Base-by-base conservation (phyloP, 2,113 vertebrate genomes). In the Ibidorhyncha struthersii region DNA sequence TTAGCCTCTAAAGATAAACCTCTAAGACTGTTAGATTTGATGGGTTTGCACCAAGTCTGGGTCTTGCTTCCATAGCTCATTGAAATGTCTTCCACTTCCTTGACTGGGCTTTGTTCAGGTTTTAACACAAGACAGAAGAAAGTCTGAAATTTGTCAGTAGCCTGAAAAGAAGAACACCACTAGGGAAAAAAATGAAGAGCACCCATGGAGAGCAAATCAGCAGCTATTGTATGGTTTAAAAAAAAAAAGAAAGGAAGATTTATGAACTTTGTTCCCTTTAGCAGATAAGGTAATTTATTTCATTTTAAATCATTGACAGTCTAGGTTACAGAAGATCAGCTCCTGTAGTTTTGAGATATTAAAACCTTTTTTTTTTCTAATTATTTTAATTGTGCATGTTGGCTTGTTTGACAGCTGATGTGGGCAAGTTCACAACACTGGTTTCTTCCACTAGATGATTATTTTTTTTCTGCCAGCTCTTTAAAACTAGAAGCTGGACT, bases 121-220 rank as follows among this genome's bases (percentile, higher is more conserved):
- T 91, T 79, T 82, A 70, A 56, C 27, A 49, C 4, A 49, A 49
- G 20, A 26, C 8, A 65, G 14, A 63, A 12, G 45, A 66, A 84
- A 5, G 12, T 59, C 47, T 92, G 59, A 91, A 86, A 67, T 50
- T 70, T 80, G 5, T 58, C 30, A 61, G 34, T 36, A 78, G 29
- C 12, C 19, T 81, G 22, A 40, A 76, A 82, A 80, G 9, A 66
- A 50, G 1, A 88, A 2, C 2, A 55, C 0, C 6, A 38, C 7
- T 29, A 41, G 12, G 21, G 9, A 0, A 50, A 53, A 77, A 21
- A 3, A 5, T 19, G 4, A 34, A 22, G 1, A 22, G 9, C 34
- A 32, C 5, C 21, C 66, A 20, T 21, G 10, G 53, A 73, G 11
- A 69, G 18, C 6, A 73, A 73, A 81, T 74, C 71, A 86, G 12